Evolutionary conservation across 2,888 invertebrate species (phyloP).

Genomic region (Coenonympha arcania): DNA sequence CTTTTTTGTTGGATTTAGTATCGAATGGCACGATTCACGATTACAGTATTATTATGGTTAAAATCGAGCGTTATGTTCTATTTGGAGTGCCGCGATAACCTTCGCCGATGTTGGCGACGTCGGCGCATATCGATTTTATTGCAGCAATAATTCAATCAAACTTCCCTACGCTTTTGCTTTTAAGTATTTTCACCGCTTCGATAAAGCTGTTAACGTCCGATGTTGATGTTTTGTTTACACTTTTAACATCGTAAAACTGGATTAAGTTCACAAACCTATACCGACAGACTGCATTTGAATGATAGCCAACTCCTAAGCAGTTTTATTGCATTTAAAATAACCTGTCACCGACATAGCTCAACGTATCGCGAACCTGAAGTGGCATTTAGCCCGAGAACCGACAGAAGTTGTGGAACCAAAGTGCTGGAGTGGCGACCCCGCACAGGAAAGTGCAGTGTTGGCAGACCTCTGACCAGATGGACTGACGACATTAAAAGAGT

Average conservation of each 20-base stretch:
- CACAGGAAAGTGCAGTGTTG: too few species aligned
- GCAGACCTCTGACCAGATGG: too few species aligned
- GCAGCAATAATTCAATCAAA: slow-evolving; percentile 19
- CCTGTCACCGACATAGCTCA: too few species aligned
- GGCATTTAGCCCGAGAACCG: too few species aligned
- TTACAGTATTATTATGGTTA: background rate
- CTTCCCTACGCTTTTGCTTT: slow-evolving; percentile 11
- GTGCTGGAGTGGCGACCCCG: too few species aligned
- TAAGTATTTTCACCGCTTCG: background rate
- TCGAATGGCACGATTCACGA: too few species aligned
- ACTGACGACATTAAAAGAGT: too few species aligned
- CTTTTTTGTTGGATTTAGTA: background rate
- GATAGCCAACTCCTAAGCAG: too few species aligned
- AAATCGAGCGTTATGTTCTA: slow-evolving; percentile 17
- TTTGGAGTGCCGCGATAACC: slow-evolving; percentile 18
- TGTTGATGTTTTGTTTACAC: background rate
- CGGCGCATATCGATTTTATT: slow-evolving; percentile 21
- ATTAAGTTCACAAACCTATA: background rate
- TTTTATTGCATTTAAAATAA: too few species aligned
- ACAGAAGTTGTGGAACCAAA: too few species aligned
- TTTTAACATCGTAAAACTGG: background rate
- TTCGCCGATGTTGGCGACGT: slow-evolving; percentile 16
- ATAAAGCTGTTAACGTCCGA: background rate
- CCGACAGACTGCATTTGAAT: too few species aligned
- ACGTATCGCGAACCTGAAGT: too few species aligned